A percentile compares a stretch with the other conserved stretches of the same genome.
These are phyloP conservation scores for Sthenelais limicola DNA, from an alignment of 2,888 invertebrate species.

Conservation along the genomic window DNA sequence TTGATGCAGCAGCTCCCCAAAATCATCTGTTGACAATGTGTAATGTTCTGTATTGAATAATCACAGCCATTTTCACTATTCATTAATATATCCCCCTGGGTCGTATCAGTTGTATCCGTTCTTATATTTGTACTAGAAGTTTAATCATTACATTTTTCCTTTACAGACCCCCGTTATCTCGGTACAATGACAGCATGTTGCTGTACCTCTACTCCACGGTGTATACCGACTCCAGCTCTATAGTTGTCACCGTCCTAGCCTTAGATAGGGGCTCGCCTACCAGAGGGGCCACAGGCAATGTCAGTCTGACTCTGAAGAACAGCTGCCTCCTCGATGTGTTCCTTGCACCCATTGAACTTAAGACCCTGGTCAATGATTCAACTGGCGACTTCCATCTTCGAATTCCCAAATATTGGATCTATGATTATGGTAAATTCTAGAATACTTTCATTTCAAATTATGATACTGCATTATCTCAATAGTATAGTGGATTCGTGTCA, in stretches of 20 bases:
- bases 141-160: no score
- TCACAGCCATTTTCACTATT: no score
- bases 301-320: conserved; percentile 56
- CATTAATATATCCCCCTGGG: no score
- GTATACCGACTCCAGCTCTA: conserved; percentile 56
- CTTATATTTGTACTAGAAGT: no score
- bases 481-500: not conserved
- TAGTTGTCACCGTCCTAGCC: conserved; percentile 57
- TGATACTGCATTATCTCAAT: not conserved
- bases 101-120: no score
- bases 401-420: conserved; percentile 60
- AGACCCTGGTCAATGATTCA: conserved; percentile 52
- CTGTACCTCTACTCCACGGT: conserved; percentile 52
- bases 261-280: conserved; percentile 57
- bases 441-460: not conserved
- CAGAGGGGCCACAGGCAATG: conserved; percentile 50
- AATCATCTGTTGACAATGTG: no score
- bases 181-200: conserved; percentile 43
- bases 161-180: conserved; percentile 53
- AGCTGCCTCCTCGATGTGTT: conserved; percentile 60
- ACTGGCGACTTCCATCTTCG: conserved; percentile 56
- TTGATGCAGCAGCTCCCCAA: no score
- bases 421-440: conserved; percentile 56
- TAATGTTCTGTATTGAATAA: no score
- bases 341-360: conserved; percentile 54